Conservation (phyloP, 2,113 vertebrate genomes). For the Cyanoderma ruficeps region DNA sequence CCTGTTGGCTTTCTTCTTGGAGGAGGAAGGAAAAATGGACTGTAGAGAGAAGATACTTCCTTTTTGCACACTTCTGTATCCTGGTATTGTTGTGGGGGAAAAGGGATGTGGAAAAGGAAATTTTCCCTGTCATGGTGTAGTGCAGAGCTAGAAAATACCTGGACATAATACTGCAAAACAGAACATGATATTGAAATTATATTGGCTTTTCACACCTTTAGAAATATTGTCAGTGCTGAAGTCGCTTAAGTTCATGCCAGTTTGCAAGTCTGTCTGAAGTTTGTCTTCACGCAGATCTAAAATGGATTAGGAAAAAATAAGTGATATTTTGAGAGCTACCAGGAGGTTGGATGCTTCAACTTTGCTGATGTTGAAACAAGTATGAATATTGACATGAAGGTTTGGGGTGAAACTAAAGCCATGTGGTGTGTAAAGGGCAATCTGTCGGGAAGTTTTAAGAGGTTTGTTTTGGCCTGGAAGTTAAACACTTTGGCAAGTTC, state of each 20-base stretch:
- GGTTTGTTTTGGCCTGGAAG: background rate
- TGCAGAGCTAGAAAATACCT: background rate
- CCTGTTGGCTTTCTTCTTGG: background rate
- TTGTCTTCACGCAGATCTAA: background rate
- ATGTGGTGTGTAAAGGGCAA: background rate
- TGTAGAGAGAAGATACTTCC: background rate
- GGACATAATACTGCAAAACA: background rate
- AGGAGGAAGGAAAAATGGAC: background rate
- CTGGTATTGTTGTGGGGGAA: background rate
- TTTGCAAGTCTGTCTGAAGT: background rate
- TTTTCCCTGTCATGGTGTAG: background rate
- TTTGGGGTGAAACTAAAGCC: background rate
- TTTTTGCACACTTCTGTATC: background rate
- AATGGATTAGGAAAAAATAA: background rate
- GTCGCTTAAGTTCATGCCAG: background rate
- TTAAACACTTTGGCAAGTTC: background rate
- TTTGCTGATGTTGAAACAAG: background rate
- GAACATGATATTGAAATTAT: background rate
- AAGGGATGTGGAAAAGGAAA: background rate
- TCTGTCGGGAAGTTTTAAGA: background rate
- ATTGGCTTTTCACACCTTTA: background rate
- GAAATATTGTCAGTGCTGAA: background rate
- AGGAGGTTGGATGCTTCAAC: background rate
- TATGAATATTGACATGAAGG: fast-evolving
- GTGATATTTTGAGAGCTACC: background rate